These are phyloP conservation scores for Procavia capensis DNA, from an alignment of 2,113 vertebrate genomes.

Conservation along the genomic window DNA sequence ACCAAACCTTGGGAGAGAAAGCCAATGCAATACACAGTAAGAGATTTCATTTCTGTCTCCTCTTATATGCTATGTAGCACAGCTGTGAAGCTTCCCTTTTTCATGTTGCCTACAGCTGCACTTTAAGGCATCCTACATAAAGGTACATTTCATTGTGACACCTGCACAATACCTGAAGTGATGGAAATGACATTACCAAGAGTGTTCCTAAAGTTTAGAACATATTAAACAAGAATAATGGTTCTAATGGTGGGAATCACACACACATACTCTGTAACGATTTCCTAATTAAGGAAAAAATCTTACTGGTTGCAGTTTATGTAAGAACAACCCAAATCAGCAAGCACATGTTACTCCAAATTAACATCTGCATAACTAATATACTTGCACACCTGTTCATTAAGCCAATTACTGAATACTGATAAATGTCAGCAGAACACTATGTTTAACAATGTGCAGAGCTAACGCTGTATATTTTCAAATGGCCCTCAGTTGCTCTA, in stretches of 20 bases:
- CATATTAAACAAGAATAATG: conserved; percentile 66
- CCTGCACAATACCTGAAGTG: conserved; percentile 55
- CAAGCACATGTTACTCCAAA: conserved; percentile 72
- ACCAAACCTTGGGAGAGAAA: conserved; percentile 61
- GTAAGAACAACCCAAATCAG: conserved; percentile 72
- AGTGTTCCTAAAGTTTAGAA: conserved; percentile 6
- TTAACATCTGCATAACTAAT: conserved; percentile 80
- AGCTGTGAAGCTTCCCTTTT: conserved; percentile 61
- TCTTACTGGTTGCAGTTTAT: conserved; percentile 64
- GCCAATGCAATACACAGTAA: conserved; percentile 84
- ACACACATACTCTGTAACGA: conserved; percentile 72
- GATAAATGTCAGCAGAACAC: conserved; percentile 68
- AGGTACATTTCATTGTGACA: conserved; percentile 66
- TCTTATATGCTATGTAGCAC: not conserved
- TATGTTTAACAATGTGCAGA: conserved; percentile 37
- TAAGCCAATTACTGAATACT: conserved; percentile 77
- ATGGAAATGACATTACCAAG: conserved; percentile 60
- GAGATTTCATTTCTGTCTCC: conserved; percentile 72
- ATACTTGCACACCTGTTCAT: conserved; percentile 82
- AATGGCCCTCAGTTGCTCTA: not conserved
- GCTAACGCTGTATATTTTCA: conserved; percentile 63
- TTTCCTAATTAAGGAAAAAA: conserved; percentile 81
- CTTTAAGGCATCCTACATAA: conserved; percentile 70
- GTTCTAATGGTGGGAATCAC: conserved; percentile 49
- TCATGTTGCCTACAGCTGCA: conserved; percentile 78